Percentiles rank a stretch among this genome's conserved stretches.
These are phyloP conservation scores for Tinamus major DNA, from an alignment of 2,797 vertebrate genomes.

Conservation along the genomic window DNA sequence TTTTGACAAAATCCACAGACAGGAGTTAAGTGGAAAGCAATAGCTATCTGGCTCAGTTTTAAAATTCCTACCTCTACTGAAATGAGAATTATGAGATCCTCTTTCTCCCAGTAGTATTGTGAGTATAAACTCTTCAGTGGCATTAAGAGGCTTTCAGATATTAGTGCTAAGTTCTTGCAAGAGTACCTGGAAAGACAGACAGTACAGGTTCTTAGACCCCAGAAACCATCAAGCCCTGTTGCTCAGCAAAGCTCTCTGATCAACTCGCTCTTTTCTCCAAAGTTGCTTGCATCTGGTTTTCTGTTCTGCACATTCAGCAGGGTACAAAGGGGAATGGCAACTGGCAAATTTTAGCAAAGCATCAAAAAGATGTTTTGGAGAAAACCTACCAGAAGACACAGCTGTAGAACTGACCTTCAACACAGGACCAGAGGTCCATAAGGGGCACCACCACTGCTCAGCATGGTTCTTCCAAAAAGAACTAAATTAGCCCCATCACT, in stretches of 20 bases:
- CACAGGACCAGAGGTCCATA: neutral
- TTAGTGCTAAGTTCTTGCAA: conserved; percentile 26
- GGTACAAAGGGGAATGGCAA: neutral
- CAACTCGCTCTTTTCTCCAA: neutral
- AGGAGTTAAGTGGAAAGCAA: conserved; percentile 29
- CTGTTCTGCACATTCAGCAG: neutral
- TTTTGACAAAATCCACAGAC: neutral
- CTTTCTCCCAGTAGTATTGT: conserved; percentile 13
- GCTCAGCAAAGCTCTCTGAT: neutral
- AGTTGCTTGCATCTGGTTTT: neutral
- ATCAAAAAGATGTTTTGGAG: neutral
- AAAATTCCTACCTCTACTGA: conserved; percentile 4
- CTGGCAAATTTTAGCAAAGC: neutral
- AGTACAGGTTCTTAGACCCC: neutral
- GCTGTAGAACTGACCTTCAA: neutral
- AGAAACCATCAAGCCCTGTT: conserved; percentile 10
- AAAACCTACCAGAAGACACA: neutral
- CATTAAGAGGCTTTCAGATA: conserved; percentile 44
- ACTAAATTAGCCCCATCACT: neutral
- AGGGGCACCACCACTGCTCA: accelerated
- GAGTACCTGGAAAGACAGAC: neutral
- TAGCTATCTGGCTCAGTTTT: neutral
- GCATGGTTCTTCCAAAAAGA: neutral
- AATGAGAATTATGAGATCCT: conserved; percentile 37
- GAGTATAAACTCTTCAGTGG: conserved; percentile 47